Base-by-base conservation (phyloP, 2,113 vertebrate genomes). In the Centropus unirufus region DNA sequence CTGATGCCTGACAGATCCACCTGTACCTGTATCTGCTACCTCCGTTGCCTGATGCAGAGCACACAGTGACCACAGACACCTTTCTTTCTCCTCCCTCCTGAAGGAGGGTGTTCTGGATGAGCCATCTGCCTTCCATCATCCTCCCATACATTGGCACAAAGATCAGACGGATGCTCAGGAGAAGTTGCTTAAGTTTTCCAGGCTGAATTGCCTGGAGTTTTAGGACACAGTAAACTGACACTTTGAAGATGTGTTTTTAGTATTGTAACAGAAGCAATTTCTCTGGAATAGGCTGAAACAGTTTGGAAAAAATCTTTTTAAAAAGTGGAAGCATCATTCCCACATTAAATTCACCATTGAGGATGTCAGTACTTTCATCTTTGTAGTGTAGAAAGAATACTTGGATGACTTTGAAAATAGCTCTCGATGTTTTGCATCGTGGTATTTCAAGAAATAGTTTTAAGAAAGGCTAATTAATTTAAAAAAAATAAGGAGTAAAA, bases 381-480 rank as follows among this genome's bases (percentile, higher is more conserved):
- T 14, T 64, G 20, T 36, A 36, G 19, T 79, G 34, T 66, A 85
- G 73, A 84, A 91, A 86, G 62, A 88, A 84, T 73, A 72, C 51
- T 79, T 62, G 75, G 82, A 74, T 94, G 75, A 73, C 90, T 93
- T 94, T 94, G 87, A 83, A 95, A 93, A 88, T 81, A 80, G 47
- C 44, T 95, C 47, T 87, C 66, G 39, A 20, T 77, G 46, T 73
- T 91, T 91, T 89, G 70, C 76, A 66, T 39, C 58, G 42, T n/a
- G 49, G 40, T 7, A 5, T 91, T 95, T 97, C 87, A 89, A 93
- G 77, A 89, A 95, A 82, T 54, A 87, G 39, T 79, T 95, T 94
- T 86, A 92, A 95, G 79, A 79, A 87, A 95, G 82, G 74, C 67
- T 95, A 95, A 95, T 95, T 96, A 92, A 94, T 92, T 95, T 95